Conservation (phyloP, 2,113 vertebrate genomes). For the Dipodomys merriami region DNA sequence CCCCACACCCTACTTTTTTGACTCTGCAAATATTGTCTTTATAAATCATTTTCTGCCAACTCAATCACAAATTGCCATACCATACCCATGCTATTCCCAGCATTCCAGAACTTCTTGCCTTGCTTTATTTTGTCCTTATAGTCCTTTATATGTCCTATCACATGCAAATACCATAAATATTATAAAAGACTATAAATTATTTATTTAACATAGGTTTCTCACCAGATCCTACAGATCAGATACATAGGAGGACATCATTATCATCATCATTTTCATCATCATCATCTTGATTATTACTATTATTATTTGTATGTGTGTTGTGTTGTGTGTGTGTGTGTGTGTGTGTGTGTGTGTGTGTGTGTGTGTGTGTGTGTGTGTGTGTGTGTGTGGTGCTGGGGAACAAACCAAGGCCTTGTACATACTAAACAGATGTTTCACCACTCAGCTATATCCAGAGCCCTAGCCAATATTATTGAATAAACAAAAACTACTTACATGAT, state of each 20-base stretch:
- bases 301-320: no score
- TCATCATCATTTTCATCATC: no score
- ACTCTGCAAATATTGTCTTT: neutral
- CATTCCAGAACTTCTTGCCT: neutral
- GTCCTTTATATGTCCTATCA: neutral
- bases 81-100: no score
- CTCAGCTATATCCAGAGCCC: neutral
- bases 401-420: neutral
- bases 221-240: neutral
- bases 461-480: constrained; percentile 45
- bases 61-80: no score
- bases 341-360: neutral
- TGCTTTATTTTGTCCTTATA: neutral
- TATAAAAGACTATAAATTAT: neutral
- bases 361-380: neutral
- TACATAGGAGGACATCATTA: no score
- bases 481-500: neutral
- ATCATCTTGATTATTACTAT: neutral
- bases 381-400: neutral
- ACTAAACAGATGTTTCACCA: neutral
- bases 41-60: no score
- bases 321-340: neutral
- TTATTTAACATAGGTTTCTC: neutral
- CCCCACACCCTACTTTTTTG: neutral
- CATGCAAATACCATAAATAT: neutral